phyloP scores from a whole-genome alignment of 35 echinoderm and acorn worm species.

The Ptychodera flava region DNA sequence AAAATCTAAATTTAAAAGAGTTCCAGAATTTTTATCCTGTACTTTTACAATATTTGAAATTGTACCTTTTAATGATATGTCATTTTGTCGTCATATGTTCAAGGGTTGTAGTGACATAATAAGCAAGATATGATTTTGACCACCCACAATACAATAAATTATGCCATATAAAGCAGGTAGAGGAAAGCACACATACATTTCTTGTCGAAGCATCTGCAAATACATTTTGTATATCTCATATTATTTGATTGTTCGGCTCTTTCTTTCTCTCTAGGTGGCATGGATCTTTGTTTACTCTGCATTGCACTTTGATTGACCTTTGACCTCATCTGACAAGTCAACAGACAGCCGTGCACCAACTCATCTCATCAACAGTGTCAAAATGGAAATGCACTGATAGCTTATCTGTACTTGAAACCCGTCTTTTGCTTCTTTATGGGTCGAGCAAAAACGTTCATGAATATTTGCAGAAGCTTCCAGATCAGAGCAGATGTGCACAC shows the following conservation, averaged over 20 bases:
- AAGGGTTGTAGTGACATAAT: background rate
- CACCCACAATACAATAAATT: background rate
- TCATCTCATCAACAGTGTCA: background rate
- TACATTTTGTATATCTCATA: background rate
- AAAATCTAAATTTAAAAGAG: too few relatives aligned
- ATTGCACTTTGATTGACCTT: constrained; percentile 73
- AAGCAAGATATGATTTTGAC: background rate
- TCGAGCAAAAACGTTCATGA: background rate
- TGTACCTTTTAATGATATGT: too few relatives aligned
- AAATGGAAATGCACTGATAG: background rate
- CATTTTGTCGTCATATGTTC: background rate
- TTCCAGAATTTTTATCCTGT: too few relatives aligned
- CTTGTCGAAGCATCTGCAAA: background rate
- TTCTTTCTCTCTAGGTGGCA: constrained; percentile 68
- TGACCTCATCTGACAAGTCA: background rate
- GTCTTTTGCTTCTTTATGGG: background rate
- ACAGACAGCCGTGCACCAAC: background rate
- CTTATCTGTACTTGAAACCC: background rate
- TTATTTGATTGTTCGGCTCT: background rate
- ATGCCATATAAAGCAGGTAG: background rate
- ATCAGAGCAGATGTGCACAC: background rate
- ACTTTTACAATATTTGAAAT: too few relatives aligned
- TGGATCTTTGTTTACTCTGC: constrained; percentile 99
- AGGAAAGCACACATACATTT: background rate
- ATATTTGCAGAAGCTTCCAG: background rate